phyloP scores from a whole-genome alignment of 2,888 invertebrate genomes.

The Hyles lineata region DNA sequence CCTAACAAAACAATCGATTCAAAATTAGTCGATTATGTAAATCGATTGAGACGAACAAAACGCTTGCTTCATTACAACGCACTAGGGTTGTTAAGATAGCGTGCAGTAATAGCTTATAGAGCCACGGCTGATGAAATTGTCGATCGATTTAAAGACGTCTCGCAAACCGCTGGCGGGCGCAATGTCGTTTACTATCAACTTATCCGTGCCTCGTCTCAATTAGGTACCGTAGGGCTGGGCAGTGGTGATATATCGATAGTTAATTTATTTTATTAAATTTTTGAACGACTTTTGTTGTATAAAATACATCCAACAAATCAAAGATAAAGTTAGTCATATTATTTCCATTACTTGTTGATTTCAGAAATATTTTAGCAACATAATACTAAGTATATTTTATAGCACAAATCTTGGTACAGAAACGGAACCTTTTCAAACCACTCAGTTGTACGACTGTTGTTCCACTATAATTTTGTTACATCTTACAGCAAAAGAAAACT shows the following conservation, averaged over 20 bases:
- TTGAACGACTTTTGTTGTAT: neutral
- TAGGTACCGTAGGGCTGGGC: constrained; percentile 56
- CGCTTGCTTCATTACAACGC: constrained; percentile 21
- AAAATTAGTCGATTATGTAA: constrained; percentile 1
- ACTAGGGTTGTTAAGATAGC: constrained; percentile 18
- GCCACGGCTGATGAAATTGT: constrained; percentile 29
- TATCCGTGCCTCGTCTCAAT: constrained; percentile 58
- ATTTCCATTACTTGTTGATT: no score
- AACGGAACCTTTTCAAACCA: no score
- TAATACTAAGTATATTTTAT: no score
- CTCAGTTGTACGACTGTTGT: no score
- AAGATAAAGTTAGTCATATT: neutral
- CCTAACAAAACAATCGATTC: neutral
- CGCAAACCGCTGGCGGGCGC: constrained; percentile 44
- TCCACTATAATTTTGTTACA: no score
- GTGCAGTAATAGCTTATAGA: neutral
- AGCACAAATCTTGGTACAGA: no score
- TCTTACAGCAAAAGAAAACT: no score
- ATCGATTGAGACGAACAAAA: constrained; percentile 8
- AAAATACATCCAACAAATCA: neutral
- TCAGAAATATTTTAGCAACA: no score
- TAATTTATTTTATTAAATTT: neutral
- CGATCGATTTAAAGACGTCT: constrained; percentile 49
- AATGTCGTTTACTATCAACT: constrained; percentile 44
- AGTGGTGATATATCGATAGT: constrained; percentile 39